Percentiles rank a stretch among this genome's conserved stretches.
These are phyloP conservation scores for Sympetrum striolatum DNA, from an alignment of 2,888 invertebrate species.

Conservation along the genomic window DNA sequence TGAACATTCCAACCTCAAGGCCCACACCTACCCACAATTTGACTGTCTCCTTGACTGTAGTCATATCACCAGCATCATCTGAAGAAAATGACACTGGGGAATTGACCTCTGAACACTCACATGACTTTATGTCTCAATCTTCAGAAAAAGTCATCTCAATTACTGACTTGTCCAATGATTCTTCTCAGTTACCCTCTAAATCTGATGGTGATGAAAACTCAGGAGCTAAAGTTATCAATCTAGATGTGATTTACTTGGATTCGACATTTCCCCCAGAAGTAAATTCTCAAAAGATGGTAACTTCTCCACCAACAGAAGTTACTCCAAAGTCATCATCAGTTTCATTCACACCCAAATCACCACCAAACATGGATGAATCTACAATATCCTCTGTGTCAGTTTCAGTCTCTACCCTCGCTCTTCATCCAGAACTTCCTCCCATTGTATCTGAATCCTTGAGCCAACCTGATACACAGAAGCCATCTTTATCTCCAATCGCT, in stretches of 20 bases:
- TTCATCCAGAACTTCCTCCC: neutral
- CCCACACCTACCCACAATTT: conserved; percentile 14
- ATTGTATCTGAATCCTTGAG: neutral
- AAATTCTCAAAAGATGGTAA: neutral
- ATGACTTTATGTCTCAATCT: neutral
- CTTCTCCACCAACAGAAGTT: neutral
- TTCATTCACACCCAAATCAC: neutral
- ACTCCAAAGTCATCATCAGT: neutral
- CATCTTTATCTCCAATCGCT: neutral
- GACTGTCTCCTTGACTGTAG: neutral
- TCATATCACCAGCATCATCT: conserved; percentile 3
- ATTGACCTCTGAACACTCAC: neutral
- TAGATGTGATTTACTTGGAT: neutral
- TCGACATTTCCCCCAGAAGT: neutral
- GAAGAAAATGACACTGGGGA: neutral
- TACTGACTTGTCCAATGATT: neutral
- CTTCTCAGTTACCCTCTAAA: neutral
- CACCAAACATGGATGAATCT: neutral
- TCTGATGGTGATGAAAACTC: neutral
- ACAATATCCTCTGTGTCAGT: neutral
- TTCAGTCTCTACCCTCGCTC: neutral
- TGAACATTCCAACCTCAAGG: neutral
- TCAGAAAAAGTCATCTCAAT: neutral
- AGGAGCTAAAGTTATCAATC: neutral
- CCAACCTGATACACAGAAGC: neutral